Percentiles rank a stretch among this genome's conserved stretches.
Evolutionary conservation across 2,888 invertebrate genomes (phyloP).

Genomic region (Coelopa pilipes): DNA sequence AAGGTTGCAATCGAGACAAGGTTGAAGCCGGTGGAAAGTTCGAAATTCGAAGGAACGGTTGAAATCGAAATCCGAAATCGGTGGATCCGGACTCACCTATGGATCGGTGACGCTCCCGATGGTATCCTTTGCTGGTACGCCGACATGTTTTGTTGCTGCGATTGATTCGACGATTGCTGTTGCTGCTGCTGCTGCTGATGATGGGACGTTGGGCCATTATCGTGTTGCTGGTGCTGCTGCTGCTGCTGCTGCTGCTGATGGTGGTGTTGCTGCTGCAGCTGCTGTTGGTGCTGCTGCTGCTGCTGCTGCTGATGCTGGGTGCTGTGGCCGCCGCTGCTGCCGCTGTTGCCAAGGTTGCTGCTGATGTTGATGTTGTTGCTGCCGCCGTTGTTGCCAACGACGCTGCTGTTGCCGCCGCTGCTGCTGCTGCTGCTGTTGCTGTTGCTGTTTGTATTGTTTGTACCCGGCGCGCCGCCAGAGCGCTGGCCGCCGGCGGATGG

Average conservation of each 20-base stretch:
- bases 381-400: conserved; percentile 42
- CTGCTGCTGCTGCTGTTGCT: conserved; percentile 42
- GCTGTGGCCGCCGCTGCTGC: conserved; percentile 44
- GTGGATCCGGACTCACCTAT: conserved; percentile 59
- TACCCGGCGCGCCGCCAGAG: conserved; percentile 38
- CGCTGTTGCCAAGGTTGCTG: conserved; percentile 46
- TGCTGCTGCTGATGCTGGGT: conserved; percentile 45
- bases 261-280: conserved; percentile 40
- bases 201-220: conserved; percentile 32
- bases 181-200: conserved; percentile 44
- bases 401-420: conserved; percentile 41
- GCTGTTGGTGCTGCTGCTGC: conserved; percentile 42
- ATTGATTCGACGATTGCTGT: conserved; percentile 41
- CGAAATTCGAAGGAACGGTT: no score
- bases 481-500: conserved; percentile 22
- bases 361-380: conserved; percentile 44
- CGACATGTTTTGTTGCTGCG: conserved; percentile 62
- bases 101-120: conserved; percentile 66
- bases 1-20: no score
- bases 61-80: no score
- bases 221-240: conserved; percentile 43
- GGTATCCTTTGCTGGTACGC: conserved; percentile 66
- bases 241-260: conserved; percentile 46
- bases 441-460: conserved; percentile 44
- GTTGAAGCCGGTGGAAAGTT: no score